A percentile compares a stretch with the other conserved stretches of the same genome.
These are phyloP conservation scores for Vultur gryphus DNA, from an alignment of 2,797 vertebrate genomes.

Conservation along the genomic window DNA sequence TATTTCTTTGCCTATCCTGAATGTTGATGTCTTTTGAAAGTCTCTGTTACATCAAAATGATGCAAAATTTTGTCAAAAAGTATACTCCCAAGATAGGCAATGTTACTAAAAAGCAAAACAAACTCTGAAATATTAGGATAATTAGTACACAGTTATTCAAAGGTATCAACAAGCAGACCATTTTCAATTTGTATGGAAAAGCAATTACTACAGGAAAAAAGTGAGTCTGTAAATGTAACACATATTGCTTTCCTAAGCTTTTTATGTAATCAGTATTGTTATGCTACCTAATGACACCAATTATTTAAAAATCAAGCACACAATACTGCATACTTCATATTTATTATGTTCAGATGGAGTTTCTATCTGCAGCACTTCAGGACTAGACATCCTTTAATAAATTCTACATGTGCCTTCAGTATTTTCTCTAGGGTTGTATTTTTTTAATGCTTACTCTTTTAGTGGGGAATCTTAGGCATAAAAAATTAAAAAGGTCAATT, in stretches of 20 bases:
- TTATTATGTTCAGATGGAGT: slow-evolving; percentile 54
- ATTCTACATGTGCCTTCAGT: slow-evolving; percentile 46
- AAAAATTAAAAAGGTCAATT: slow-evolving; percentile 79
- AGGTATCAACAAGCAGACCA: slow-evolving; percentile 47
- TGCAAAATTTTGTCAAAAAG: not conserved
- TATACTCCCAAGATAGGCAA: not conserved
- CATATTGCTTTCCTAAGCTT: slow-evolving; percentile 32
- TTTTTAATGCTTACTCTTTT: slow-evolving; percentile 64
- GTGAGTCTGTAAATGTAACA: slow-evolving; percentile 37
- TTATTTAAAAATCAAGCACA: slow-evolving; percentile 76
- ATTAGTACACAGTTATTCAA: slow-evolving; percentile 45
- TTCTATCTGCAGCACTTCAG: slow-evolving; percentile 43
- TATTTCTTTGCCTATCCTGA: not conserved
- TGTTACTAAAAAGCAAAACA: slow-evolving; percentile 25
- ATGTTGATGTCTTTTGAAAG: not conserved
- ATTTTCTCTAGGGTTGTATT: slow-evolving; percentile 59
- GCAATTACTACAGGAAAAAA: slow-evolving; percentile 54
- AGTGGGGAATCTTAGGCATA: slow-evolving; percentile 66
- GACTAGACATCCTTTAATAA: slow-evolving; percentile 33
- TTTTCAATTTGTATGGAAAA: slow-evolving; percentile 38
- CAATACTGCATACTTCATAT: slow-evolving; percentile 40
- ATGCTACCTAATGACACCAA: slow-evolving; percentile 69
- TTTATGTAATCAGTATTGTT: slow-evolving; percentile 55
- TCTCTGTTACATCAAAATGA: not conserved
- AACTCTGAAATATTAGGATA: slow-evolving; percentile 38